Evolutionary conservation across 2,113 vertebrate species (phyloP).

Genomic region (Sarotherodon lohbergeri): DNA sequence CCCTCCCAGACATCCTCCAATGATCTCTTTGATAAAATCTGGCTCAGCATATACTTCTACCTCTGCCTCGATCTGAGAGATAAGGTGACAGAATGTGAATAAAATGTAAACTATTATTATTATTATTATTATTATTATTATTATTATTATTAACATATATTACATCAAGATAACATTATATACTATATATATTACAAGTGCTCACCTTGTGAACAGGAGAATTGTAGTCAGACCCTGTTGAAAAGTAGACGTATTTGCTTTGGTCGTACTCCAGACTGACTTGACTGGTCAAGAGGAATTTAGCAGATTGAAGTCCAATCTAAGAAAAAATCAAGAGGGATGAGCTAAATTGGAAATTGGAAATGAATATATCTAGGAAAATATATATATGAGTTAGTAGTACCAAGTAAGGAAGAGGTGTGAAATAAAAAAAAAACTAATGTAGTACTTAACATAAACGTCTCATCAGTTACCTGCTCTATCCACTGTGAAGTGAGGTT

Average conservation of each 20-base stretch:
- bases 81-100: background rate
- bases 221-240: slow-evolving; percentile 40
- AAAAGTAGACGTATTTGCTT: slow-evolving; percentile 61
- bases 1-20: slow-evolving; percentile 74
- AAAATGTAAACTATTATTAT: background rate
- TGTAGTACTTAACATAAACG: background rate
- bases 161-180: background rate
- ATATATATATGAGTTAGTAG: background rate
- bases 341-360: background rate
- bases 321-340: background rate
- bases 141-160: background rate
- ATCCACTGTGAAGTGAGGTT: slow-evolving; percentile 68
- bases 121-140: background rate
- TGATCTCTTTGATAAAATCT: slow-evolving; percentile 61
- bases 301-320: slow-evolving; percentile 26
- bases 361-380: background rate
- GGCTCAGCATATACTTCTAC: slow-evolving; percentile 67
- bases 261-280: slow-evolving; percentile 70
- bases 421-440: background rate
- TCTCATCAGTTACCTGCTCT: slow-evolving; percentile 26
- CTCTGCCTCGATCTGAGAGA: slow-evolving; percentile 60
- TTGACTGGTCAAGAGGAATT: slow-evolving; percentile 61
- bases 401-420: background rate
- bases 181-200: background rate
- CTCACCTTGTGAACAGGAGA: slow-evolving; percentile 67